Conservation (phyloP, 2,888 invertebrate species). For the Abrostola tripartita region DNA sequence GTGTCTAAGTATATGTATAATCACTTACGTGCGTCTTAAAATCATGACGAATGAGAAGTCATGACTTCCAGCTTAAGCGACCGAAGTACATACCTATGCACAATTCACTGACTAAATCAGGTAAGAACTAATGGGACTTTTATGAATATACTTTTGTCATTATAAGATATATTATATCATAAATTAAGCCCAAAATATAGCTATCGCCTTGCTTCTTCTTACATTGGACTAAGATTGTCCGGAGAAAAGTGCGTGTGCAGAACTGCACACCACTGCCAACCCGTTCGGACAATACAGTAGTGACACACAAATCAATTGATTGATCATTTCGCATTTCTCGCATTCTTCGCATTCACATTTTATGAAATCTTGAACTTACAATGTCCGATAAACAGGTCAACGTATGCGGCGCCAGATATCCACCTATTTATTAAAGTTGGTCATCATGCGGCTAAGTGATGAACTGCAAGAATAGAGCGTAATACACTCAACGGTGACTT, state of each 20-base stretch:
- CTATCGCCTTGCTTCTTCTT: no score
- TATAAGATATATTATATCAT: no score
- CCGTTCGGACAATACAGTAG: no score
- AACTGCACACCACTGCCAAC: no score
- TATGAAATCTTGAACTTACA: conserved; percentile 24
- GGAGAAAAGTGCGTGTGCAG: no score
- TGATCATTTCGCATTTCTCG: conserved; percentile 22
- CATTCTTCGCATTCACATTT: no score
- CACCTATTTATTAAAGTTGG: conserved; percentile 38
- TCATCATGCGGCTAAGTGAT: conserved; percentile 28
- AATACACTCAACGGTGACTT: conserved; percentile 27
- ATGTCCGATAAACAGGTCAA: conserved; percentile 46
- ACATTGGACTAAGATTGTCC: no score
- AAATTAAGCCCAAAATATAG: no score
- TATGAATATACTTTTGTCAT: no score
- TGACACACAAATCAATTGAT: conserved; percentile 21
- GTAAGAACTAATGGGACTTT: no score
- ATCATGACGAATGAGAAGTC: background rate
- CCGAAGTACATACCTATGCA: no score
- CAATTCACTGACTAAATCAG: no score
- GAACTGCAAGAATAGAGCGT: conserved; percentile 28
- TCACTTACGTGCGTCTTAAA: background rate
- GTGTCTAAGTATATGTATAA: background rate
- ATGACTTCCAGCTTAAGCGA: background rate
- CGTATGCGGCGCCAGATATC: conserved; percentile 34